Percentiles rank a stretch among this genome's conserved stretches.
Evolutionary conservation across 2,797 vertebrate species (phyloP).

Genomic region (Falco cherrug): DNA sequence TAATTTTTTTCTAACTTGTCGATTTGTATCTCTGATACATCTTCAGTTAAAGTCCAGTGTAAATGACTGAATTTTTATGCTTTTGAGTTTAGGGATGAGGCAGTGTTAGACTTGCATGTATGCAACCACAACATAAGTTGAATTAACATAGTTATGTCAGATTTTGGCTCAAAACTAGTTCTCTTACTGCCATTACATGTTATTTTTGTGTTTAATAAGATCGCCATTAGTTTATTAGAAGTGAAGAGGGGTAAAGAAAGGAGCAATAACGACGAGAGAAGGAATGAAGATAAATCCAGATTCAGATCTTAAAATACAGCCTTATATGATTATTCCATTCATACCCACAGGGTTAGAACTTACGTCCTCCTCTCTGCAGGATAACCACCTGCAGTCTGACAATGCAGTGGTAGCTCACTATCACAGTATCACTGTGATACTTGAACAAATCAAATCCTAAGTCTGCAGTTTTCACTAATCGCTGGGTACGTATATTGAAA

Average conservation of each 20-base stretch:
- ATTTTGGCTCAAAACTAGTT: neutral
- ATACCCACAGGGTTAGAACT: neutral
- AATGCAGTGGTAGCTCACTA: neutral
- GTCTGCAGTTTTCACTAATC: neutral
- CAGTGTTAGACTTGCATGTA: neutral
- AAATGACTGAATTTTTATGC: neutral
- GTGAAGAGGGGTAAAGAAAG: neutral
- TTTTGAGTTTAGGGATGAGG: neutral
- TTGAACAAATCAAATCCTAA: neutral
- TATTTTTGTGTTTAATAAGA: neutral
- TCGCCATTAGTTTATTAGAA: neutral
- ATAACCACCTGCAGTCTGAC: neutral
- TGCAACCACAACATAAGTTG: neutral
- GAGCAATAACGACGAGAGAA: neutral
- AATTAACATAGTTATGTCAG: neutral
- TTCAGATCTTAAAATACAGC: neutral
- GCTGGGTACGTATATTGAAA: neutral
- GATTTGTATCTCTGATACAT: neutral
- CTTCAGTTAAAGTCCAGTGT: neutral
- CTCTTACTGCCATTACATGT: neutral
- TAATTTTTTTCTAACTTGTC: neutral
- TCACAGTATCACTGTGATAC: no score
- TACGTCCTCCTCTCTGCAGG: neutral
- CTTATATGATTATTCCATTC: neutral
- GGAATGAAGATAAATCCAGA: neutral